Base-by-base conservation (phyloP, 2,113 vertebrate genomes). In the Dromiciops gliroides region DNA sequence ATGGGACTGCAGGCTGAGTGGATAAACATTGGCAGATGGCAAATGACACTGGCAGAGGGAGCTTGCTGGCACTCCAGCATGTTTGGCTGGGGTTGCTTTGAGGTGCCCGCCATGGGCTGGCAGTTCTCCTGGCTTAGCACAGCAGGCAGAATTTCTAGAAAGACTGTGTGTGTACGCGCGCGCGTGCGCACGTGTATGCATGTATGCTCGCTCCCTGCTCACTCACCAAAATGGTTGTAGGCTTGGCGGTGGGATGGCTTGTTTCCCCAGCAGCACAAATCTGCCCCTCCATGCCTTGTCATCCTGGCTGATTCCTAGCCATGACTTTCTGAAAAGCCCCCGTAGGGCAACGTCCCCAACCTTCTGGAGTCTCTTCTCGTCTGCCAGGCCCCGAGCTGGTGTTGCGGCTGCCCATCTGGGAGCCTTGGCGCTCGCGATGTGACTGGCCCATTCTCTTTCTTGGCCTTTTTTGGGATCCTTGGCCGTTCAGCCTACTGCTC, bases 141-240 rank as follows among this genome's bases (percentile, higher is more conserved):
- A 93, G 75, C 50, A 48, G 60, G 37, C 91, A 51, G 91, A 7
- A 52, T 96, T 92, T 91, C 92, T 75, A 90, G 91, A 48, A 31
- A 95, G 92, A 91, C 89, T 90, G 88, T 83, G 16, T 83, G 14
- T 22, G n/a, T 44, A 19, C 8, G 16, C 7, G 19, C 10, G 26
- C 26, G 7, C 8, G 26, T n/a, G 26, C 11, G 53, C 6, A 5
- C 6, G 51, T 52, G 51, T 24, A 6, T 52, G 50, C 8, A 50
- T n/a, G n/a, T n/a, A n/a, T n/a, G n/a, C n/a, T n/a, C n/a, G n/a
- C n/a, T 83, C 67, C n/a, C 88, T 96, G 91, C 53, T 90, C 94
- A 96, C n/a, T 94, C 95, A 90, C 75, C 23, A 91, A 94, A 96
- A 50, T 96, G 75, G 90, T 95, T 95, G 94, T 93, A 96, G 7